Evolutionary conservation across 2,113 vertebrate genomes (phyloP).

Genomic region (Callopanchax toddi): DNA sequence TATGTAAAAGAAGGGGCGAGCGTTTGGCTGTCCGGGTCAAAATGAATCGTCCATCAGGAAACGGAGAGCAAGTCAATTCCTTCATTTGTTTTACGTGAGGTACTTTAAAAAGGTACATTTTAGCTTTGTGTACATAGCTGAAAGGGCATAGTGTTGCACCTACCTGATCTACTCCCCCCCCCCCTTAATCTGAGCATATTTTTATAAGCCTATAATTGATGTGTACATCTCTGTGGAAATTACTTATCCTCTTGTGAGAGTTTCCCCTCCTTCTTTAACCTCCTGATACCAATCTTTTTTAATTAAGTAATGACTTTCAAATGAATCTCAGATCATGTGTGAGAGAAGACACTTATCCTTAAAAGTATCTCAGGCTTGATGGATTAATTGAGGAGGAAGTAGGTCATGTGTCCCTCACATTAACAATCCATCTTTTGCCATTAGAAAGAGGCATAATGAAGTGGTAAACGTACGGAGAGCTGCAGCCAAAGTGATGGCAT

Average conservation of each 20-base stretch:
- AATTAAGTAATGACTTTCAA: slow-evolving; percentile 77
- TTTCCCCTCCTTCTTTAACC: slow-evolving; percentile 45
- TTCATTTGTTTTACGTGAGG: not conserved
- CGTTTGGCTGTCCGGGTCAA: not conserved
- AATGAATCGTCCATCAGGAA: not conserved
- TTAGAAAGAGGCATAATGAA: slow-evolving; percentile 23
- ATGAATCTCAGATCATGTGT: slow-evolving; percentile 69
- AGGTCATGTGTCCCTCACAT: slow-evolving; percentile 49
- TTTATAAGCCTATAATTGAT: slow-evolving; percentile 58
- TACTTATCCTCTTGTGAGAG: slow-evolving; percentile 51
- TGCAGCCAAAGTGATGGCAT: slow-evolving; percentile 3
- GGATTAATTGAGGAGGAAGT: slow-evolving; percentile 61
- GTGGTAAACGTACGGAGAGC: slow-evolving; percentile 23
- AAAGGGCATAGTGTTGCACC: not conserved
- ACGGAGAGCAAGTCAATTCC: not conserved
- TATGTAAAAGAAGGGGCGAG: not conserved
- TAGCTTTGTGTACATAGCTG: not conserved
- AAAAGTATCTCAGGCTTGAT: slow-evolving; percentile 56
- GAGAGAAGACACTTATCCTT: slow-evolving; percentile 60
- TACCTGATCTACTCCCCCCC: not conserved
- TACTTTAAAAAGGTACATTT: not conserved
- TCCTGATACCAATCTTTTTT: slow-evolving; percentile 70
- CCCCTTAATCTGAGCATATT: slow-evolving; percentile 24
- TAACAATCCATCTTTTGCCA: slow-evolving; percentile 47
- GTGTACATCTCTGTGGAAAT: slow-evolving; percentile 61